These are phyloP conservation scores for Nesidiocoris tenuis DNA, from an alignment of 2,888 invertebrate species.

Conservation along the genomic window DNA sequence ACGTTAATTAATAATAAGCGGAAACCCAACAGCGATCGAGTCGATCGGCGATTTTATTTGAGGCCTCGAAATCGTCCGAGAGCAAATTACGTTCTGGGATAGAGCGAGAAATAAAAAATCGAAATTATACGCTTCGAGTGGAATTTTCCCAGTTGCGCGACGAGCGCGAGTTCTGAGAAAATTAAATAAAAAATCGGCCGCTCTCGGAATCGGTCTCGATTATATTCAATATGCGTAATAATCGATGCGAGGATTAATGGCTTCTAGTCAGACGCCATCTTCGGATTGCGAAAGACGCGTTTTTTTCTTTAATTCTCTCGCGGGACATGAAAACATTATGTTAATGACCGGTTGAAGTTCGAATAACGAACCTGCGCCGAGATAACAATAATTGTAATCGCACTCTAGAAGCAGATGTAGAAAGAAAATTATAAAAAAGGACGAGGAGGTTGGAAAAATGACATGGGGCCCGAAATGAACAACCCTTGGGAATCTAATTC, in stretches of 20 bases:
- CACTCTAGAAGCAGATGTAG: neutral
- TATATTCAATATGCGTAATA: neutral
- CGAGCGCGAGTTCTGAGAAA: neutral
- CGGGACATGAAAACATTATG: neutral
- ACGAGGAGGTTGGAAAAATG: neutral
- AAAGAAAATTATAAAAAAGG: neutral
- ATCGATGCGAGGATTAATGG: neutral
- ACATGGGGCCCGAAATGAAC: neutral
- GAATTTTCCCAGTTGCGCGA: neutral
- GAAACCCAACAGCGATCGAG: neutral
- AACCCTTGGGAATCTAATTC: slow-evolving; percentile 26
- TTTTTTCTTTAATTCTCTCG: neutral
- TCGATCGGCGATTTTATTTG: neutral
- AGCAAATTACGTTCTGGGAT: neutral
- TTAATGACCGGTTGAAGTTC: neutral
- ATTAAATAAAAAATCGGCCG: neutral
- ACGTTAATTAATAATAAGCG: neutral
- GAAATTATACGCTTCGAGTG: neutral
- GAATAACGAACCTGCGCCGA: neutral
- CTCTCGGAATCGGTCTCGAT: neutral
- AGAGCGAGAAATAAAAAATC: neutral
- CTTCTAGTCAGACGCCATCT: neutral
- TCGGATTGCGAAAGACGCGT: neutral
- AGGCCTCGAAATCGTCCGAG: neutral
- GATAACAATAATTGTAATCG: neutral